phyloP scores from a whole-genome alignment of 2,888 invertebrate genomes.

The Disparrhopalites patrizii region DNA sequence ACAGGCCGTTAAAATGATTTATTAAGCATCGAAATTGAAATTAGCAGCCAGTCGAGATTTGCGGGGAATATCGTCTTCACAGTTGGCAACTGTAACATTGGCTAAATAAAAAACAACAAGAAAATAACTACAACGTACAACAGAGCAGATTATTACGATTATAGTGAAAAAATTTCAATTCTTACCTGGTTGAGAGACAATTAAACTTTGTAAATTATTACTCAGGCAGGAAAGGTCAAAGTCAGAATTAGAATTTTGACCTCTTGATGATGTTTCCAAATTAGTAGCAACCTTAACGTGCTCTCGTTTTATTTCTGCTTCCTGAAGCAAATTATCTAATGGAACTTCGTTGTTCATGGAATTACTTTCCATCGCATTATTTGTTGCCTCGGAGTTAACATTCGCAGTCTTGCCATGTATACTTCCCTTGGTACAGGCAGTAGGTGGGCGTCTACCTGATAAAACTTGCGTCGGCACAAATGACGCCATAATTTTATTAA shows the following conservation, averaged over 20 bases:
- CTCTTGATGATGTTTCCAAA: neutral
- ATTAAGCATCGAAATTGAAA: conserved; percentile 22
- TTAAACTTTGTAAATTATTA: neutral
- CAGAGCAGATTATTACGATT: neutral
- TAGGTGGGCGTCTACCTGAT: neutral
- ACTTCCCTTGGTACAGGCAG: neutral
- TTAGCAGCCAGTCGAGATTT: conserved; percentile 31
- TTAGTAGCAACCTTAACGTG: neutral
- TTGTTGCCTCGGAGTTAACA: neutral
- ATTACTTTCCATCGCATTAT: neutral
- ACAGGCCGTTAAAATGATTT: neutral
- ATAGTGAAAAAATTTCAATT: neutral
- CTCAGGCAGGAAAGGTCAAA: neutral
- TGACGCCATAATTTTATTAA: neutral
- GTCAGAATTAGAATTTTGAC: neutral
- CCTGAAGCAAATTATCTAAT: conserved; percentile 5
- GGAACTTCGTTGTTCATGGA: neutral
- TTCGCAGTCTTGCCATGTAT: too few species aligned
- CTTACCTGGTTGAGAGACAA: neutral
- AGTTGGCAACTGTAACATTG: neutral
- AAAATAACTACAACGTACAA: neutral
- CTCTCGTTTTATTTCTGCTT: conserved; percentile 1
- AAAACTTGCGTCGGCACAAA: conserved; percentile 16
- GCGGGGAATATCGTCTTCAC: neutral
- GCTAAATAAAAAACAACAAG: neutral